Conservation (phyloP, 2,888 invertebrate species). For the Platycheirus rosarum region DNA sequence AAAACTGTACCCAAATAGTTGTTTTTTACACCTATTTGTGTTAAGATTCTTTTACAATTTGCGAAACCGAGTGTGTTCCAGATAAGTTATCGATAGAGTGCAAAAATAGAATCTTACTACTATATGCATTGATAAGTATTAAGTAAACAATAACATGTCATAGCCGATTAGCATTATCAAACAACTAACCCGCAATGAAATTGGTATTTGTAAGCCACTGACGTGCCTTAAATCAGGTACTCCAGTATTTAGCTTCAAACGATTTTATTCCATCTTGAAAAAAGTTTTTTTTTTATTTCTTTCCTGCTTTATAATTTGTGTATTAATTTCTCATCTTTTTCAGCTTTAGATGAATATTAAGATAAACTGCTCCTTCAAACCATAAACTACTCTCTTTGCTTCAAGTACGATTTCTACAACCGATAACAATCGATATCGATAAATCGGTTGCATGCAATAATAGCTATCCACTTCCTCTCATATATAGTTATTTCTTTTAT, state of each 20-base stretch:
- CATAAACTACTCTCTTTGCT: slow-evolving; percentile 59
- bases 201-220: no score
- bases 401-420: slow-evolving; percentile 35
- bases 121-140: neutral
- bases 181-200: no score
- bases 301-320: neutral
- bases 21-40: no score
- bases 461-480: neutral
- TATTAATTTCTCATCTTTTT: slow-evolving; percentile 13
- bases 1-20: no score
- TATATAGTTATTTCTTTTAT: slow-evolving; percentile 11
- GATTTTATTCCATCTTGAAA: no score
- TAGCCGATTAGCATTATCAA: no score
- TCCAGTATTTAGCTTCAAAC: no score
- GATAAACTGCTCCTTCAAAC: slow-evolving; percentile 66
- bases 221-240: no score
- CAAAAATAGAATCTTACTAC: slow-evolving; percentile 11
- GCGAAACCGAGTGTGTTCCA: neutral
- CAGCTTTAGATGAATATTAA: no score
- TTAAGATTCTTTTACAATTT: no score
- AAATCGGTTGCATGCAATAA: slow-evolving; percentile 50
- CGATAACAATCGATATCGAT: slow-evolving; percentile 66
- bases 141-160: no score
- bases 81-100: slow-evolving; percentile 3
- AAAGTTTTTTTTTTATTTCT: neutral